Conservation (phyloP, 1,140 invertebrate species). For the Drosophila lacteicornis region DNA sequence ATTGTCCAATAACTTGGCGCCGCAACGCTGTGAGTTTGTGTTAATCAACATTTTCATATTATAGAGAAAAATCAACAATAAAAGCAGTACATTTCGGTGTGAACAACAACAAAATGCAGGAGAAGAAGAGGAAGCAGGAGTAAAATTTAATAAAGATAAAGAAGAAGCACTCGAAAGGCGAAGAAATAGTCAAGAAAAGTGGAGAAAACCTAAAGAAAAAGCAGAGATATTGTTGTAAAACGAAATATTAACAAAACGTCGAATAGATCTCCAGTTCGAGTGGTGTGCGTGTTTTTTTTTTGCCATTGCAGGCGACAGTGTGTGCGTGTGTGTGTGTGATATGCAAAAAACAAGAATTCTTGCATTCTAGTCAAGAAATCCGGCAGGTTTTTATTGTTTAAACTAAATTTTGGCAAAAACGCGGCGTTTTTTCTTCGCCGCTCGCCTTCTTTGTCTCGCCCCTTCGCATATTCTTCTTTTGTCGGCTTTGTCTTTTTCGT, state of each 20-base stretch:
- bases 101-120: slow-evolving; percentile 34
- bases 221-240: not conserved
- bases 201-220: not conserved
- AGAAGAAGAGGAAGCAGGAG: slow-evolving; percentile 20
- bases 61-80: slow-evolving; percentile 13
- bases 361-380: slow-evolving; percentile 6
- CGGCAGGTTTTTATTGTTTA: slow-evolving; percentile 1
- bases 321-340: slow-evolving; percentile 14
- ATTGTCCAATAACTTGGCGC: slow-evolving; percentile 3
- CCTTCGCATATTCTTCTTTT: slow-evolving; percentile 28
- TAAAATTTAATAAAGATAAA: slow-evolving; percentile 28
- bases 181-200: not conserved
- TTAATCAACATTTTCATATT: slow-evolving; percentile 14
- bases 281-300: slow-evolving; percentile 16
- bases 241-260: not conserved
- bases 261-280: not conserved
- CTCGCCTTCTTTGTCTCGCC: slow-evolving; percentile 46
- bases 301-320: not conserved
- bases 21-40: slow-evolving; percentile 37
- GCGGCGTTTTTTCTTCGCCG: slow-evolving; percentile 27
- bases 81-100: slow-evolving; percentile 10
- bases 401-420: slow-evolving; percentile 10
- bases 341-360: slow-evolving; percentile 16
- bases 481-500: slow-evolving; percentile 54
- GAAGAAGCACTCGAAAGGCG: not conserved